Evolutionary conservation across 2,113 vertebrate genomes (phyloP).

Genomic region (Neoarius graeffei): DNA sequence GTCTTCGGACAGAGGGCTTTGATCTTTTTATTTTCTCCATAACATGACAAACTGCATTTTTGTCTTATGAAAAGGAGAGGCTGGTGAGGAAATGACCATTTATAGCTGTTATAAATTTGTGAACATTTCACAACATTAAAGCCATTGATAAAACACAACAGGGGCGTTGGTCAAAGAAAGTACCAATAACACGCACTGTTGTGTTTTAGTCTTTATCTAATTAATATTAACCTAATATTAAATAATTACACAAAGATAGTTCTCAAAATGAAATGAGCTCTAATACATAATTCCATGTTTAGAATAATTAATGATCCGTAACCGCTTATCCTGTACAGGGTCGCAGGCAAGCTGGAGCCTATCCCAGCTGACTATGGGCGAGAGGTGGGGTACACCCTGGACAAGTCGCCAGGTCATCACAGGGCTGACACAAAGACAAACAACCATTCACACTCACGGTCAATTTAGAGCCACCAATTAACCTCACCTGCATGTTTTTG

Average conservation of each 20-base stretch:
- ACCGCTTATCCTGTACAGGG: too few relatives aligned
- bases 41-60: background rate
- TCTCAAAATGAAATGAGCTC: background rate
- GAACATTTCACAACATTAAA: background rate
- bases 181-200: background rate
- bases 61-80: background rate
- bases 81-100: background rate
- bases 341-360: too few relatives aligned
- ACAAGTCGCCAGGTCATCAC: too few relatives aligned
- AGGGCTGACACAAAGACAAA: too few relatives aligned
- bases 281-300: background rate
- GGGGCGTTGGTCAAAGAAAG: background rate
- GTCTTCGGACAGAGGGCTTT: background rate
- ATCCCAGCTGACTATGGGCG: too few relatives aligned
- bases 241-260: background rate
- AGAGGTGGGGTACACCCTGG: too few relatives aligned
- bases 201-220: background rate
- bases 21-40: background rate
- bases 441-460: too few relatives aligned
- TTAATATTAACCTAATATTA: background rate
- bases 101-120: background rate
- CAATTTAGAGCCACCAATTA: too few relatives aligned
- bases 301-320: background rate
- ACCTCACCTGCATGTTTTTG: too few relatives aligned
- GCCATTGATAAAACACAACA: background rate